A percentile compares a stretch with the other conserved stretches of the same genome.
phyloP scores from a whole-genome alignment of 2,797 vertebrate species.

The Euthynnus affinis region DNA sequence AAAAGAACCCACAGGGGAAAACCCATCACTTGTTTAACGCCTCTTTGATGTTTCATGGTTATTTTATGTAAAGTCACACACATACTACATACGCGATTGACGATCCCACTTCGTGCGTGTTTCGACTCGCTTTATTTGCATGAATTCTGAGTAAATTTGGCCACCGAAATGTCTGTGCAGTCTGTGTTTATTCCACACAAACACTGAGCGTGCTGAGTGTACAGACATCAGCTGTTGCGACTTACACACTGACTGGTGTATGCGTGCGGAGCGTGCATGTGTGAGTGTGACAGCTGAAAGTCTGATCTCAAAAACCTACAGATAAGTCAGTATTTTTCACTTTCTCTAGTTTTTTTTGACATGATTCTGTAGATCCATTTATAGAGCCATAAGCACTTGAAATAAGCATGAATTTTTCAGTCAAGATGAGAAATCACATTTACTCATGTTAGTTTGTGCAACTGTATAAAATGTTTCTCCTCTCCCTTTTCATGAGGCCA shows the following conservation, averaged over 20 bases:
- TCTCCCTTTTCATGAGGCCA: too few relatives aligned
- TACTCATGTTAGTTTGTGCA: neutral
- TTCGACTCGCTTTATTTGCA: neutral
- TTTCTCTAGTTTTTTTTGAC: too few relatives aligned
- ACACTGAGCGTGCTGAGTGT: constrained; percentile 4
- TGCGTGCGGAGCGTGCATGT: neutral
- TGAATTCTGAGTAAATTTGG: constrained; percentile 6
- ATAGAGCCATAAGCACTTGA: neutral
- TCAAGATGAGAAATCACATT: neutral
- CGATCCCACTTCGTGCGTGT: neutral
- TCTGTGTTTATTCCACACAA: constrained; percentile 29
- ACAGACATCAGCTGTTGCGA: neutral
- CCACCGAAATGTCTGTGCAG: neutral
- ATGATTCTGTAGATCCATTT: neutral
- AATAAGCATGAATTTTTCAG: neutral
- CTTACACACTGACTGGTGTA: neutral
- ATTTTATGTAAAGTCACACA: neutral
- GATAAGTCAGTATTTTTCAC: neutral
- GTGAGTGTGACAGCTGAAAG: neutral
- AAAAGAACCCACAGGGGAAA: too few relatives aligned
- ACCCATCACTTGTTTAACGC: neutral
- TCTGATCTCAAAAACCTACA: neutral
- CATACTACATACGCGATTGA: neutral
- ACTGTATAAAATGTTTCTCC: too few relatives aligned
- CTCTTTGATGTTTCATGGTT: neutral